Conservation (phyloP, 2,888 invertebrate genomes). For the Agriopis marginaria region DNA sequence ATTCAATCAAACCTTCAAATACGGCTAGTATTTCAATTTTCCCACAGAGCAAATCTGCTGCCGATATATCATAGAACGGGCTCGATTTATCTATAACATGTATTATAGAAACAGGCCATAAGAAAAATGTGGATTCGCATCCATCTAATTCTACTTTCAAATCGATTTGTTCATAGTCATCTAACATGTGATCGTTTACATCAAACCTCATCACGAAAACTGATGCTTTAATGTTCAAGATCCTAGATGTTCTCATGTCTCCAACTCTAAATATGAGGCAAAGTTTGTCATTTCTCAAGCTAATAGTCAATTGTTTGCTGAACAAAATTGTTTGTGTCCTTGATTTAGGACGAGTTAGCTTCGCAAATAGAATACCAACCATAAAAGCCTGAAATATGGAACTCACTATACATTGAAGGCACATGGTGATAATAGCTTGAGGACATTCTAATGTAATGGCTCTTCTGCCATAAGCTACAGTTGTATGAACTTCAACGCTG, state of each 20-base stretch:
- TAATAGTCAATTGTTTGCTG: constrained; percentile 95
- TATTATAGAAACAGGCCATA: constrained; percentile 98
- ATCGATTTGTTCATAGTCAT: constrained; percentile 94
- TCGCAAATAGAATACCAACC: constrained; percentile 97
- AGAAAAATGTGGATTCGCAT: constrained; percentile 96
- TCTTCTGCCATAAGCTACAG: constrained; percentile 95
- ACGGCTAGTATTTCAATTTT: constrained; percentile 95
- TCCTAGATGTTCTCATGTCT: constrained; percentile 97
- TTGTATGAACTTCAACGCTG: constrained; percentile 98
- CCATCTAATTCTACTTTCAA: constrained; percentile 92
- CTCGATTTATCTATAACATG: constrained; percentile 95
- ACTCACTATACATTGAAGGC: constrained; percentile 97
- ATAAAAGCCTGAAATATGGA: constrained; percentile 94
- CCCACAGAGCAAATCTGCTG: constrained; percentile 94
- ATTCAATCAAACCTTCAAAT: constrained; percentile 95
- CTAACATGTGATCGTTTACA: constrained; percentile 90
- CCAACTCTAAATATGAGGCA: constrained; percentile 97
- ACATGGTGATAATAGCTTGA: constrained; percentile 97
- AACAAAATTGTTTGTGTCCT: constrained; percentile 97
- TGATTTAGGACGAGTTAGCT: constrained; percentile 97
- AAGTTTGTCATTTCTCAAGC: constrained; percentile 93
- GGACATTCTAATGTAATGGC: constrained; percentile 97
- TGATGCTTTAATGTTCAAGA: constrained; percentile 95
- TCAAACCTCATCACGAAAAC: constrained; percentile 93
- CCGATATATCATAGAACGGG: constrained; percentile 95